Evolutionary conservation across 2,888 invertebrate species (phyloP), one percentile per base, ranked within the genome.

Genomic region (Nymphalis polychloros): DNA sequence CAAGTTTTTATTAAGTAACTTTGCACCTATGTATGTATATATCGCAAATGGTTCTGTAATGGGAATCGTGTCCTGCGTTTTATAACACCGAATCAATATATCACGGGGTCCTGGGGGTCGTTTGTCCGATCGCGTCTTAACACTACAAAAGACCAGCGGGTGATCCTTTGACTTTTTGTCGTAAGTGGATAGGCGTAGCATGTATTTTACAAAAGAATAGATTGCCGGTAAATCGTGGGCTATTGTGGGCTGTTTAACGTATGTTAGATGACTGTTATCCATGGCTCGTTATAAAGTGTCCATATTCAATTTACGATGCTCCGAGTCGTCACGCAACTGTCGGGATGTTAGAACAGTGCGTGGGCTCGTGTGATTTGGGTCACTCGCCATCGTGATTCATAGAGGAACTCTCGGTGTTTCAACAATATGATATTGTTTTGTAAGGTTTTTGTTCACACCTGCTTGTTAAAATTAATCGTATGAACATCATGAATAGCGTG

Each of bases 191-290:
- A 90, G 92, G 89, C 89, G 90, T 90, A 87, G 82, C 88, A 86
- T 86, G 85, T 85, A 81, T 82, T 83, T 81, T 83, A 90, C 87
- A 91, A 90, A 88, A 87, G 86, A 89, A 88, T 86, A 91, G 90
- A 92, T 92, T 89, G 92, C 87, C 91, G 90, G 90, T 90, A 90
- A 92, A 92, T 92, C 84, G 88, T 84, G 75, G 85, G 83, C 84
- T 86, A 90, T 91, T 92, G 90, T 92, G 85, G 84, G 77, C 84
- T 86, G 85, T 90, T 89, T 89, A 87, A 89, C 88, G 81, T 85
- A 78, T 82, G 86, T 89, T 86, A 82, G 84, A 86, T 85, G 87
- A 85, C 83, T 77, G 76, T 75, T 84, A 79, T 81, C 79, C 81
- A 80, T 79, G 76, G 80, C 80, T 83, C 80, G 81, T 83, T 84